phyloP scores from a whole-genome alignment of 2,797 vertebrate species.

The Xyrichtys novacula region DNA sequence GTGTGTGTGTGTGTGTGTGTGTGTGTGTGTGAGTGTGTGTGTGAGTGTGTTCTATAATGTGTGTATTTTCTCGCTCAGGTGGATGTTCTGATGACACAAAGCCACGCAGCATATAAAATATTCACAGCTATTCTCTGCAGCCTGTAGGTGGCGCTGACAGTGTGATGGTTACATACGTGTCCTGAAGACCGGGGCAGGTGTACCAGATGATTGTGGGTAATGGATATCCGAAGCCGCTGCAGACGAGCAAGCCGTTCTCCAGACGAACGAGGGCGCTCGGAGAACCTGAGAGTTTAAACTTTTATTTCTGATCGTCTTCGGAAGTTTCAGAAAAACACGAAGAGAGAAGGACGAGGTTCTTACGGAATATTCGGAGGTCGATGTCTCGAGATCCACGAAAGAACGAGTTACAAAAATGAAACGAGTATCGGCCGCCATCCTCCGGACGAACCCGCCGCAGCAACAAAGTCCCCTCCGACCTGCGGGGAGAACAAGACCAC shows the following conservation, averaged over 20 bases:
- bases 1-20: too few species aligned
- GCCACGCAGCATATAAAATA: too few species aligned
- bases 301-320: too few species aligned
- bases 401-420: constrained; percentile 78
- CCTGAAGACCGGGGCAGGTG: constrained; percentile 68
- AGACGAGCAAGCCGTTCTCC: constrained; percentile 76
- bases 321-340: background rate
- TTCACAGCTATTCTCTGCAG: too few species aligned
- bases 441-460: constrained; percentile 80
- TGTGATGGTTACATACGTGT: constrained; percentile 77
- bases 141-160: background rate
- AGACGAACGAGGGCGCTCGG: constrained; percentile 49
- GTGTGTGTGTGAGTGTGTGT: too few species aligned
- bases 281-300: constrained; percentile 57
- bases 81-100: too few species aligned
- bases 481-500: constrained; percentile 56
- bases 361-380: constrained; percentile 85
- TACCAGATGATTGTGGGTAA: constrained; percentile 86
- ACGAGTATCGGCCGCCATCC: constrained; percentile 86
- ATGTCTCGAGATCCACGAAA: constrained; percentile 77
- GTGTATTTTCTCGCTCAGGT: too few species aligned
- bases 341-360: constrained; percentile 57
- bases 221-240: constrained; percentile 85
- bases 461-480: constrained; percentile 75
- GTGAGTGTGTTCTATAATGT: too few species aligned